phyloP scores from a whole-genome alignment of 2,113 vertebrate species.

The Morone chrysops region DNA sequence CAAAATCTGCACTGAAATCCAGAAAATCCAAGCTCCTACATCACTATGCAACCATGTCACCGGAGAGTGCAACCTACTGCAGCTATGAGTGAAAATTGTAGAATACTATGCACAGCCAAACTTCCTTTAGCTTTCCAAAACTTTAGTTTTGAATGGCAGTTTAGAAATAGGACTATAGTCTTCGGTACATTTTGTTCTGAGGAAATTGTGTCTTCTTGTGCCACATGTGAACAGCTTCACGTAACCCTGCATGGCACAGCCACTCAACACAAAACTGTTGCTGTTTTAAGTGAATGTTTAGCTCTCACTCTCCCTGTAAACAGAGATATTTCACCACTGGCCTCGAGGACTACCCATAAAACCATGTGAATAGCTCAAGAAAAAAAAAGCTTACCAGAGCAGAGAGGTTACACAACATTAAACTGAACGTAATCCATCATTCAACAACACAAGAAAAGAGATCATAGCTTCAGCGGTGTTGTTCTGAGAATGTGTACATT shows the following conservation, averaged over 20 bases:
- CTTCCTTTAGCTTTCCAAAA: not conserved
- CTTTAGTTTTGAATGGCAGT: not conserved
- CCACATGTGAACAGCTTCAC: not conserved
- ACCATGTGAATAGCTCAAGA: constrained; percentile 3
- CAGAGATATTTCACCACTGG: not conserved
- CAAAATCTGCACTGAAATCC: not conserved
- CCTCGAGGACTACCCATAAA: constrained; percentile 9
- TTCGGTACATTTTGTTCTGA: not conserved
- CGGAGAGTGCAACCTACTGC: constrained; percentile 6
- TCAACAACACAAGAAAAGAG: constrained; percentile 18
- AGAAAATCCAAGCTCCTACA: not conserved
- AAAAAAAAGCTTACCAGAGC: not conserved
- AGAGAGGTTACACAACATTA: constrained; percentile 35
- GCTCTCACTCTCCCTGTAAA: not conserved
- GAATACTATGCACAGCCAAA: not conserved
- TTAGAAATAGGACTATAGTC: not conserved
- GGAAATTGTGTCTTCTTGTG: not conserved
- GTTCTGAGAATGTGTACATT: not conserved
- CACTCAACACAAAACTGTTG: not conserved
- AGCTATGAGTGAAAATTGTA: not conserved
- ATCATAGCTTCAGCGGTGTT: not conserved
- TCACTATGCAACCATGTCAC: not conserved
- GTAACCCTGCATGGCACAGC: not conserved
- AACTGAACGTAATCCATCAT: constrained; percentile 4
- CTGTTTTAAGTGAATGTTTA: not conserved